phyloP scores from a whole-genome alignment of 2,797 vertebrate genomes.

The Trematomus bernacchii region DNA sequence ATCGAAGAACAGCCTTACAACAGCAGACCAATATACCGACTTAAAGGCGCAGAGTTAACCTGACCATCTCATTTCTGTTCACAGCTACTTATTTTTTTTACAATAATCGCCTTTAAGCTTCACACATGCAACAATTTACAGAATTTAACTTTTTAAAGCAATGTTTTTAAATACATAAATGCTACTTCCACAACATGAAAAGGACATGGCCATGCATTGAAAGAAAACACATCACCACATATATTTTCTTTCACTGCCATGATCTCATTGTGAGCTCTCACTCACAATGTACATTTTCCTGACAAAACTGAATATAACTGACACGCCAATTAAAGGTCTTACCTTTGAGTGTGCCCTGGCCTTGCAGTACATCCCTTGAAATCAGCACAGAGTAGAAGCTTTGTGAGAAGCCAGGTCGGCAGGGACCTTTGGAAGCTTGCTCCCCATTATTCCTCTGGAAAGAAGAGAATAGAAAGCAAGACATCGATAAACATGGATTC shows the following conservation, averaged over 20 bases:
- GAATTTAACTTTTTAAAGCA: conserved; percentile 1
- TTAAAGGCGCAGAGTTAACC: too few relatives aligned
- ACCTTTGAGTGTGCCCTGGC: conserved; percentile 93
- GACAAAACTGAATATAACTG: conserved; percentile 37
- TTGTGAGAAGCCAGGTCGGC: conserved; percentile 93
- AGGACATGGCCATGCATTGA: neutral
- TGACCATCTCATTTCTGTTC: neutral
- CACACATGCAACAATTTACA: neutral
- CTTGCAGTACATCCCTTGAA: conserved; percentile 90
- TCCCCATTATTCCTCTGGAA: conserved; percentile 87
- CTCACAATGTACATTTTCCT: conserved; percentile 2
- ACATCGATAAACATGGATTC: conserved; percentile 72
- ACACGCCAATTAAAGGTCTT: conserved; percentile 70
- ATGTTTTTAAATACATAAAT: conserved; percentile 8
- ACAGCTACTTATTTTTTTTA: neutral
- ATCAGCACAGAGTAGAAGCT: conserved; percentile 91
- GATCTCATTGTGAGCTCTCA: neutral
- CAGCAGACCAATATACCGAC: neutral
- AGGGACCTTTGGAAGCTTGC: conserved; percentile 86
- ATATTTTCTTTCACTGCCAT: conserved; percentile 15
- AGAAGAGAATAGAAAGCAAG: conserved; percentile 58
- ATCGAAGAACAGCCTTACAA: neutral
- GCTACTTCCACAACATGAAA: conserved; percentile 14
- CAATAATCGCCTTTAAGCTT: conserved; percentile 8
- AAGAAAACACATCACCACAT: conserved; percentile 6